phyloP scores from a whole-genome alignment of 2,888 invertebrate species.

The Antitype chi region DNA sequence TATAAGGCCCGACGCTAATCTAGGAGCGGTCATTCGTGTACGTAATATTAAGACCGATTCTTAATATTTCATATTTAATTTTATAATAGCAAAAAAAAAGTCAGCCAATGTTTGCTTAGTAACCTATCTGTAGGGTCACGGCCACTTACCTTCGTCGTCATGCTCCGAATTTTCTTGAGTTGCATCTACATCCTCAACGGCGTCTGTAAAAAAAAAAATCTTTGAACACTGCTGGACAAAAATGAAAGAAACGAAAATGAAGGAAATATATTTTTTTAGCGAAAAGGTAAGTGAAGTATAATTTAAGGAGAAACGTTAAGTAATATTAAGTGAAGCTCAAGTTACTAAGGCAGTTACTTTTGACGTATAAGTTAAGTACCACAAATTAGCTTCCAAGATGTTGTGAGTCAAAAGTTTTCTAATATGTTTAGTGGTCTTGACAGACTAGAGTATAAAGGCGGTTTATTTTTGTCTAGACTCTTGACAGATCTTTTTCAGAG shows the following conservation, averaged over 20 bases:
- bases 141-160: conserved; percentile 86
- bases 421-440: conserved; percentile 22
- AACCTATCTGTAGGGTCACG: neutral
- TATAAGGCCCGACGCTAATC: neutral
- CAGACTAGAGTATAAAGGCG: neutral
- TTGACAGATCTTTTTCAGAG: conserved; percentile 1
- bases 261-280: neutral
- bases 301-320: conserved; percentile 23
- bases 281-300: conserved; percentile 11
- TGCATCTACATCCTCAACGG: conserved; percentile 71
- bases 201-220: conserved; percentile 67
- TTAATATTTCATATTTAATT: too few species aligned
- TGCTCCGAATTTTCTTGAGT: conserved; percentile 81
- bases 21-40: neutral
- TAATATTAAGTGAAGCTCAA: conserved; percentile 45
- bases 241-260: conserved; percentile 21
- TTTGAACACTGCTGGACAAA: neutral
- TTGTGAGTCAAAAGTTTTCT: conserved; percentile 33
- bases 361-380: conserved; percentile 39
- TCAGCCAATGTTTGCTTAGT: neutral
- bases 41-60: neutral
- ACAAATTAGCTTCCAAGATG: conserved; percentile 22
- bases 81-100: neutral
- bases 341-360: conserved; percentile 32
- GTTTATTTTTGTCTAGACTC: conserved; percentile 10